Evolutionary conservation across 2,888 invertebrate species (phyloP).

Genomic region (Aphidius colemani): DNA sequence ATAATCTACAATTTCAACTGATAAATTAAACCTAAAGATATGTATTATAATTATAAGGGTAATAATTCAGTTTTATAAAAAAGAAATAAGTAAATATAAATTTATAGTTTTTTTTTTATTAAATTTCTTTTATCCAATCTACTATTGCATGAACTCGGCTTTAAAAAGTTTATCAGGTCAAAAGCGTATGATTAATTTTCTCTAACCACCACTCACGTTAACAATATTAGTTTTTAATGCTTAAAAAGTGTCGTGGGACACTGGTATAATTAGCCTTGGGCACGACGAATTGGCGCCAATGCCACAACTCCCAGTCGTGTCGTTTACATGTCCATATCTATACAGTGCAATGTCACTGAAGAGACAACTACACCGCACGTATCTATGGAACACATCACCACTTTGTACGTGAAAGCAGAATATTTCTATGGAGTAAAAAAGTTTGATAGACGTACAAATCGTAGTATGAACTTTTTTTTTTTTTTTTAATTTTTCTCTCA

Average conservation of each 20-base stretch:
- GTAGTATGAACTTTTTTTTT: too few species aligned
- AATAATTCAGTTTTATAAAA: too few species aligned
- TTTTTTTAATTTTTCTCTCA: not conserved
- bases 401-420: constrained; percentile 9
- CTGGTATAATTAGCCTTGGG: constrained; percentile 47
- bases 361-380: not conserved
- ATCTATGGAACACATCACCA: not conserved
- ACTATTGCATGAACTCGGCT: not conserved
- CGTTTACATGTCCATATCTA: constrained; percentile 30
- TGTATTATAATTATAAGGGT: too few species aligned
- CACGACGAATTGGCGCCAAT: constrained; percentile 29
- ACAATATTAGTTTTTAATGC: constrained; percentile 47
- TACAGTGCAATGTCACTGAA: constrained; percentile 4
- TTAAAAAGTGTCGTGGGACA: constrained; percentile 42
- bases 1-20: too few species aligned
- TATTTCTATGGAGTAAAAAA: not conserved
- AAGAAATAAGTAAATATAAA: too few species aligned
- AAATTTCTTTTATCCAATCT: too few species aligned
- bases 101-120: too few species aligned
- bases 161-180: constrained; percentile 14
- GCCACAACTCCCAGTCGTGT: constrained; percentile 41
- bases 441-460: not conserved
- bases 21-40: too few species aligned
- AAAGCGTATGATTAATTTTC: constrained; percentile 41
- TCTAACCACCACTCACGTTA: constrained; percentile 33